Evolutionary conservation across 2,888 invertebrate genomes (phyloP).

Genomic region (Timandra comae): DNA sequence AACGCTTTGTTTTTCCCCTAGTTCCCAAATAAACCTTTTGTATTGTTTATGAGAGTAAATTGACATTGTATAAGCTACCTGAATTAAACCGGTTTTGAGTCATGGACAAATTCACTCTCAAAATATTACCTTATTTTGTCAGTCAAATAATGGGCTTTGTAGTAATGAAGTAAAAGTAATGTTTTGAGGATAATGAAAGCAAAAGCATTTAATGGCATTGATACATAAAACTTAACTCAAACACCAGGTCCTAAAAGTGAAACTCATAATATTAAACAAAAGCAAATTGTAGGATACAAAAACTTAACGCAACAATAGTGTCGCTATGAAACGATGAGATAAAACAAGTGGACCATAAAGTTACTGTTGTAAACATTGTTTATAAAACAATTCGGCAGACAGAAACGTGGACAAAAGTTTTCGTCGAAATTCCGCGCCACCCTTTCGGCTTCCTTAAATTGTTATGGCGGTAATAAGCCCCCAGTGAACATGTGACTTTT

Average conservation of each 20-base stretch:
- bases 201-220: slow-evolving; percentile 44
- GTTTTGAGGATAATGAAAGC: slow-evolving; percentile 44
- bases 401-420: slow-evolving; percentile 67
- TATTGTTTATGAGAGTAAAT: slow-evolving; percentile 13
- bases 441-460: slow-evolving; percentile 74
- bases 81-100: slow-evolving; percentile 10
- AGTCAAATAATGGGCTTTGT: slow-evolving; percentile 17
- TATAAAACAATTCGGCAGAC: slow-evolving; percentile 68
- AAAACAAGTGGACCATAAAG: slow-evolving; percentile 70
- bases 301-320: slow-evolving; percentile 51
- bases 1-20: too few species aligned
- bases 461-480: slow-evolving; percentile 71
- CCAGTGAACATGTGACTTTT: slow-evolving; percentile 70
- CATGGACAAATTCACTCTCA: slow-evolving; percentile 24
- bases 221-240: slow-evolving; percentile 29
- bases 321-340: slow-evolving; percentile 51
- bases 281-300: slow-evolving; percentile 49
- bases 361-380: slow-evolving; percentile 71
- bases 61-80: slow-evolving; percentile 10
- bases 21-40: background rate
- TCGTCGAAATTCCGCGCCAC: slow-evolving; percentile 62
- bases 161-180: slow-evolving; percentile 33
- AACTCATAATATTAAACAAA: slow-evolving; percentile 40
- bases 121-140: slow-evolving; percentile 21
- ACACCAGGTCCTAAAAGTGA: slow-evolving; percentile 41